phyloP scores from a whole-genome alignment of 2,888 invertebrate species.

The Galeruca laticollis region DNA sequence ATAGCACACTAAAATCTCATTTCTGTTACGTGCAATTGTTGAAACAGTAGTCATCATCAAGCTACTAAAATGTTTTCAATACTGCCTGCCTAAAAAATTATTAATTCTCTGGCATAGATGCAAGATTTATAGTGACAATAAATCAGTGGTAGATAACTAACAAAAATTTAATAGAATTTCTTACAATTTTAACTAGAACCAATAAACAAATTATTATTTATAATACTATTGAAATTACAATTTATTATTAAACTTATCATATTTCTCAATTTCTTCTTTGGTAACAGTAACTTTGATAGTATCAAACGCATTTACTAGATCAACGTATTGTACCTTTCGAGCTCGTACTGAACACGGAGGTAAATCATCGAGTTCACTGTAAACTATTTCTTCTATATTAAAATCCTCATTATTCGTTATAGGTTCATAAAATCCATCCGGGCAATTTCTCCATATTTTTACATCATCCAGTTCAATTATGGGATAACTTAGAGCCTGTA shows the following conservation, averaged over 20 bases:
- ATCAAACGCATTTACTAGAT: constrained; percentile 58
- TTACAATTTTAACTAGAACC: neutral
- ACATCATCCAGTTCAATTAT: constrained; percentile 66
- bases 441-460: constrained; percentile 61
- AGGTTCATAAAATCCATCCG: constrained; percentile 57
- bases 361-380: constrained; percentile 53
- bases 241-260: constrained; percentile 42
- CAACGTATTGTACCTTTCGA: constrained; percentile 54
- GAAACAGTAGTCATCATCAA: too few relatives aligned
- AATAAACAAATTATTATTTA: neutral
- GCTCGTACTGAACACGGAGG: constrained; percentile 58
- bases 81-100: too few relatives aligned
- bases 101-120: too few relatives aligned
- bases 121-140: too few relatives aligned
- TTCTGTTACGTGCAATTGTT: too few relatives aligned
- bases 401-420: constrained; percentile 44
- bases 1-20: too few relatives aligned
- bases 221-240: neutral
- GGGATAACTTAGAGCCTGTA: constrained; percentile 59
- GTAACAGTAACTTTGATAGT: constrained; percentile 56
- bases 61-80: too few relatives aligned
- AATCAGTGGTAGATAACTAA: too few relatives aligned
- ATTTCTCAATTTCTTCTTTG: constrained; percentile 54
- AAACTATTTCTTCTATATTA: constrained; percentile 41
- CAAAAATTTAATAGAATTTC: neutral